A percentile compares a stretch with the other conserved stretches of the same genome.
phyloP scores from a whole-genome alignment of 2,113 vertebrate genomes.

The western clawed frog (Xenopus tropicalis) region UCB_Xtro_10.0 CM004451.2:52089001-52089500 shows the following conservation, averaged over 20 bases:
- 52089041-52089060: no score
- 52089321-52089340: conserved; percentile 24
- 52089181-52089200: background rate
- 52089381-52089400: conserved; percentile 35
- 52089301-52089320: conserved; percentile 32
- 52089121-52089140: no score
- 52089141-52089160: no score
- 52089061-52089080: no score
- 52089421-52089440: conserved; percentile 37
- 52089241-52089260: background rate
- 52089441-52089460: conserved; percentile 21
- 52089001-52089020: no score
- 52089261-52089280: conserved; percentile 12
- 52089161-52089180: background rate
- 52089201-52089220: conserved; percentile 5
- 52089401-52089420: conserved; percentile 31
- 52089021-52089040: no score
- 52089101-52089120: no score
- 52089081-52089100: no score
- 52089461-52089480: conserved; percentile 35
- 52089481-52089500: conserved; percentile 40
- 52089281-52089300: conserved; percentile 13
- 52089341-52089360: conserved; percentile 37
- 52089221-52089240: background rate
- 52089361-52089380: conserved; percentile 14